These are phyloP conservation scores for Abramis brama DNA, from an alignment of 2,113 vertebrate species.

Conservation along the genomic window DNA sequence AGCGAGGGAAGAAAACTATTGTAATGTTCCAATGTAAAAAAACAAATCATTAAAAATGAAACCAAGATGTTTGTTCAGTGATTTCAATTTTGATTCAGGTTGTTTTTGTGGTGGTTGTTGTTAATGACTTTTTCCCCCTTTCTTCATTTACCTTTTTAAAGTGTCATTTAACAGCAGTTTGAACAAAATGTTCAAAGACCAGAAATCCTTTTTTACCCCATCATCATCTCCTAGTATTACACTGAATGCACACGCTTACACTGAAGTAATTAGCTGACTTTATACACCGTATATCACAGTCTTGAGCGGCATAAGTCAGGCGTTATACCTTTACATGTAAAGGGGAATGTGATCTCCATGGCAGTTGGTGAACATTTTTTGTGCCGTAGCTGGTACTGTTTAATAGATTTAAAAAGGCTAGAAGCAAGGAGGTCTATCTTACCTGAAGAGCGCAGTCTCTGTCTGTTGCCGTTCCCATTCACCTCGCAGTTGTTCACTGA, in stretches of 20 bases:
- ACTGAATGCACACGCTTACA: background rate
- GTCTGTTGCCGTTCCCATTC: background rate
- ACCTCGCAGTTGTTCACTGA: background rate
- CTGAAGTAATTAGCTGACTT: background rate
- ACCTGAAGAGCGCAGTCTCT: background rate
- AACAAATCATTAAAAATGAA: slow-evolving; percentile 72
- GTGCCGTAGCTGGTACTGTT: background rate
- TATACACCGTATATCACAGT: too few relatives aligned
- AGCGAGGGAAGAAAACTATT: slow-evolving; percentile 66
- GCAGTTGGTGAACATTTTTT: background rate
- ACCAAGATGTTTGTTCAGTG: slow-evolving; percentile 82
- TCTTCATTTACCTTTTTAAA: background rate
- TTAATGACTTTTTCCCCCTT: slow-evolving; percentile 61
- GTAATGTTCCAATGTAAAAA: slow-evolving; percentile 83
- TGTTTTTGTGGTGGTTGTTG: slow-evolving; percentile 85
- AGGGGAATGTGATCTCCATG: background rate
- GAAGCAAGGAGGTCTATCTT: background rate
- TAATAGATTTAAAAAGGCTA: background rate
- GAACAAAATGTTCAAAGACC: slow-evolving; percentile 38
- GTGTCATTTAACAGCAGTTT: background rate
- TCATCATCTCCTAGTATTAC: background rate
- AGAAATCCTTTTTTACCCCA: slow-evolving; percentile 68
- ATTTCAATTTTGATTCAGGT: slow-evolving; percentile 81
- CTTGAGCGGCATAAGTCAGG: too few relatives aligned
- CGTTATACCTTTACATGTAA: background rate